These are phyloP conservation scores for Drosophila ogumai DNA, from an alignment of 1,140 invertebrate genomes.

Conservation along the genomic window DNA sequence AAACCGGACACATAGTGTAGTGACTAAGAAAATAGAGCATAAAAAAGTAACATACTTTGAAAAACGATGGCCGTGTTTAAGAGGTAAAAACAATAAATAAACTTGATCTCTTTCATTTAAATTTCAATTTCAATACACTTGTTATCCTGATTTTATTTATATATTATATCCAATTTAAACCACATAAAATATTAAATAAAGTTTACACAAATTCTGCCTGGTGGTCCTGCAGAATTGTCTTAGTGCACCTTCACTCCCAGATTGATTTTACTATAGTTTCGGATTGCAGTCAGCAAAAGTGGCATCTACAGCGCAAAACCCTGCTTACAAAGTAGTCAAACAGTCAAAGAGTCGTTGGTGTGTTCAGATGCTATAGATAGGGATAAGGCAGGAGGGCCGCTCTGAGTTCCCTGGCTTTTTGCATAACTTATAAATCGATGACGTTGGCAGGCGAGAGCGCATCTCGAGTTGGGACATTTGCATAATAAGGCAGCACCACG, in stretches of 20 bases:
- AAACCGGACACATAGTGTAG: not conserved
- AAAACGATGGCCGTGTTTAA: not conserved
- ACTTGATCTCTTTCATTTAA: too few relatives aligned
- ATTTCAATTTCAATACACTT: too few relatives aligned
- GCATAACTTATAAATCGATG: slow-evolving; percentile 83
- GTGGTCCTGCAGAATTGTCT: not conserved
- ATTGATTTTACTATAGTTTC: slow-evolving; percentile 59
- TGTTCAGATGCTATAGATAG: slow-evolving; percentile 21
- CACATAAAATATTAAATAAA: not conserved
- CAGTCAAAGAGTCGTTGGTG: slow-evolving; percentile 44
- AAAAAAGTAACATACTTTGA: not conserved
- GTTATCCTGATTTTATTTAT: too few relatives aligned
- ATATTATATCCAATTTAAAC: not conserved
- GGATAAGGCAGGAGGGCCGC: not conserved
- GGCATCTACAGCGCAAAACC: slow-evolving; percentile 65
- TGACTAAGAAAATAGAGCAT: not conserved
- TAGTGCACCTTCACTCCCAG: not conserved
- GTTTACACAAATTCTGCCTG: not conserved
- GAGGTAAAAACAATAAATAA: too few relatives aligned
- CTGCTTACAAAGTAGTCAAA: slow-evolving; percentile 76
- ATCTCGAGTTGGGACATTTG: slow-evolving; percentile 59
- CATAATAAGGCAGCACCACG: slow-evolving; percentile 66
- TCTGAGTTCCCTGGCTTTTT: slow-evolving; percentile 38
- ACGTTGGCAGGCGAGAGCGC: slow-evolving; percentile 71
- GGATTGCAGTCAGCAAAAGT: slow-evolving; percentile 68